These are phyloP conservation scores for Pomatorhinus ruficollis DNA, from an alignment of 2,113 vertebrate species.

Conservation along the genomic window DNA sequence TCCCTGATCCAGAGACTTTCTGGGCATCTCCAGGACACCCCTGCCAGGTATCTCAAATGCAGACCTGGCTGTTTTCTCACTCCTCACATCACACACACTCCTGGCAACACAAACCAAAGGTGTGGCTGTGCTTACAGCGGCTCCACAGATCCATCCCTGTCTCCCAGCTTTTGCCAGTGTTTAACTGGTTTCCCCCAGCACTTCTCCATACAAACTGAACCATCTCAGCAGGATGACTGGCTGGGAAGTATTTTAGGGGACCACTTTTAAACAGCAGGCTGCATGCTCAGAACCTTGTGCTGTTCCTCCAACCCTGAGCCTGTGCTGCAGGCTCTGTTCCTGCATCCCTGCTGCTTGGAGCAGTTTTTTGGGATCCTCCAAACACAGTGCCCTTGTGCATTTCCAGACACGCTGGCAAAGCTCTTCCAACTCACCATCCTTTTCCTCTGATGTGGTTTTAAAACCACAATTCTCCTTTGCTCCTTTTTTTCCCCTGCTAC, in stretches of 20 bases:
- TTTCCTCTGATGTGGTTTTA: not conserved
- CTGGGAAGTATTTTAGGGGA: not conserved
- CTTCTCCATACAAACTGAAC: not conserved
- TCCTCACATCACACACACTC: not conserved
- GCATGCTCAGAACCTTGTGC: accelerated
- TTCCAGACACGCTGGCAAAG: not conserved
- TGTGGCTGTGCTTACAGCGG: not conserved
- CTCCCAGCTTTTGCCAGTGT: not conserved
- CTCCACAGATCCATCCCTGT: not conserved
- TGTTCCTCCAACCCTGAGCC: not conserved
- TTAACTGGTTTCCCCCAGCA: not conserved
- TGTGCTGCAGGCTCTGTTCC: accelerated
- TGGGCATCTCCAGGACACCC: not conserved
- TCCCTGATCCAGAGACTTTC: not conserved
- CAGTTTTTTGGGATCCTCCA: not conserved
- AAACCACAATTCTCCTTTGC: not conserved
- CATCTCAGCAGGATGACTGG: accelerated
- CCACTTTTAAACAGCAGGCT: not conserved
- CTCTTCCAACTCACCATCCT: not conserved
- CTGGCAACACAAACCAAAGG: not conserved
- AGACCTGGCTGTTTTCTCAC: not conserved
- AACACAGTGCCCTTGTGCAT: accelerated
- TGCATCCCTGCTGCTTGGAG: not conserved
- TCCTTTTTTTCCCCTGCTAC: not conserved
- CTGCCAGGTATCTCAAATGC: not conserved